phyloP scores from a whole-genome alignment of 2,113 vertebrate species.

The Dicaeum eximium region DNA sequence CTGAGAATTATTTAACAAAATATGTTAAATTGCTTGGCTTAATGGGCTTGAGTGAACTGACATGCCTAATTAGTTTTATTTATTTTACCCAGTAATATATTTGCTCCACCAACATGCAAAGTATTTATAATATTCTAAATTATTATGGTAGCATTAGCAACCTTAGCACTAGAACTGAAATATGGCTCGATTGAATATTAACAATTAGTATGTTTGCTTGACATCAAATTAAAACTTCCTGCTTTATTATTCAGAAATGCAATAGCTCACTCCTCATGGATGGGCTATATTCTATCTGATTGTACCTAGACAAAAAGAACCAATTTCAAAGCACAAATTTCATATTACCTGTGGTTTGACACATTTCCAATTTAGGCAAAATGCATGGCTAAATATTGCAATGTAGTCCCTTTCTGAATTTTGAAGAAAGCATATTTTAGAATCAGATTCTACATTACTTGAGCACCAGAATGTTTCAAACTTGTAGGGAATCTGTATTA shows the following conservation, averaged over 20 bases:
- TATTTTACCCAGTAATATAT: slow-evolving; percentile 40
- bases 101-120: slow-evolving; percentile 20
- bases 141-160: neutral
- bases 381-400: neutral
- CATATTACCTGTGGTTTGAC: neutral
- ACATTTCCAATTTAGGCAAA: neutral
- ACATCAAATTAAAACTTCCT: neutral
- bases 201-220: neutral
- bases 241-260: neutral
- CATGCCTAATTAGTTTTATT: slow-evolving; percentile 37
- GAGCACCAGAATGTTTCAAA: neutral
- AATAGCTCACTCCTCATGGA: neutral
- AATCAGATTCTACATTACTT: neutral
- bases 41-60: slow-evolving; percentile 26
- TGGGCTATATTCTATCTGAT: neutral
- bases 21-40: slow-evolving; percentile 21
- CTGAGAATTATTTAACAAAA: slow-evolving; percentile 31
- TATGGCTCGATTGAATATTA: neutral
- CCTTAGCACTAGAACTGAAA: slow-evolving; percentile 14
- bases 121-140: slow-evolving; percentile 12
- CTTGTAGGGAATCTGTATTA: neutral
- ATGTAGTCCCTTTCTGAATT: neutral
- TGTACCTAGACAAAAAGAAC: neutral
- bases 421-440: neutral
- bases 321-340: neutral